A percentile compares a stretch with the other conserved stretches of the same genome.
Evolutionary conservation across 2,797 vertebrate species (phyloP).

Genomic region (Molossus molossus): DNA sequence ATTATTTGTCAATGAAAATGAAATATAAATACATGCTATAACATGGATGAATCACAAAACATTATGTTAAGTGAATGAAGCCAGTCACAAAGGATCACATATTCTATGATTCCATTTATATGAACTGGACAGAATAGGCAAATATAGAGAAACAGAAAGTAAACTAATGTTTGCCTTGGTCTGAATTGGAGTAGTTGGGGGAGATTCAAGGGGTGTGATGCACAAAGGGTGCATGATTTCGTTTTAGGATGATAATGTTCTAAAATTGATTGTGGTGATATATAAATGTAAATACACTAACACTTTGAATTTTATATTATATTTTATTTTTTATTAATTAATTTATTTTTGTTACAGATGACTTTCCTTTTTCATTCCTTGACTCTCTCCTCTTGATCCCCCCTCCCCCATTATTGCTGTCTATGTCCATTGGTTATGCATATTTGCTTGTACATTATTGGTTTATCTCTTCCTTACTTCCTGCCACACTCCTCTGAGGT

Average conservation of each 20-base stretch:
- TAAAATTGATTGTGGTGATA: background rate
- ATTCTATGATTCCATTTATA: background rate
- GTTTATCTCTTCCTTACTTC: too few species aligned
- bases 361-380: too few species aligned
- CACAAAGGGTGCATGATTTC: background rate
- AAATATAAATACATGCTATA: background rate
- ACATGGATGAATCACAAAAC: background rate
- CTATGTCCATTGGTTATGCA: too few species aligned
- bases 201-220: too few species aligned
- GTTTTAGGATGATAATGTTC: background rate
- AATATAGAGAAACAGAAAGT: background rate
- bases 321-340: too few species aligned
- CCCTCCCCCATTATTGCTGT: too few species aligned
- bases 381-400: too few species aligned
- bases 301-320: background rate
- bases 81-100: background rate
- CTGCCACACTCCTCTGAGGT: too few species aligned
- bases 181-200: background rate
- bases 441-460: too few species aligned
- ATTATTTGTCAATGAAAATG: background rate
- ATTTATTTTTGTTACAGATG: too few species aligned
- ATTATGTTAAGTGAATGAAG: background rate
- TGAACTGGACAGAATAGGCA: background rate
- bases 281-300: background rate
- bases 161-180: background rate